Base-by-base conservation (phyloP, 2,113 vertebrate genomes). In the Xiphophorus maculatus region DNA sequence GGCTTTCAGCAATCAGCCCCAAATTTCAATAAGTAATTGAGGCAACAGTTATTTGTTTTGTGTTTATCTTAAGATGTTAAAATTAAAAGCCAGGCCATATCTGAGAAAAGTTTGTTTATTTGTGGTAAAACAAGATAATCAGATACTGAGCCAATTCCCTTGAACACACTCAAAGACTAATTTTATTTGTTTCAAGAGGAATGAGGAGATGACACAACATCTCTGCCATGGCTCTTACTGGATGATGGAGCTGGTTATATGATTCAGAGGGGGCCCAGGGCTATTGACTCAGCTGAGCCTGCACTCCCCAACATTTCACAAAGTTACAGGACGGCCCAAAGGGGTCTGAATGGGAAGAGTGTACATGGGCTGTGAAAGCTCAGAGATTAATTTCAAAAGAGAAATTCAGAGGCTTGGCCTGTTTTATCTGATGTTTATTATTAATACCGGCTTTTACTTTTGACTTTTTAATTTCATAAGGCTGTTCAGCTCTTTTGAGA, bases 211-310 rank as follows among this genome's bases (percentile, higher is more conserved):
- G 80, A 86, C 90, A 79, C 76, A 88, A 89, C 89, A 87, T 78
- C 1, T 67, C 42, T 86, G 79, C 77, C 66, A 7, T 73, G 81
- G 77, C 63, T 77, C 66, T 84, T 88, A 82, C 86, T n/a, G n/a
- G 42, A 88, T 84, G 66, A 88, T n/a, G 15, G 54, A 72, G 74
- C 64, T 88, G 88, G 92, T 89, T 88, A 73, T 71, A 60, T 0
- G 79, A 61, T 68, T 72, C 1, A 44, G n/a, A 85, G 78, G 25
- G 76, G 73, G 80, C 85, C 73, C 62, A 35, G 76, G 71, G 79
- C 63, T 93, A 81, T 92, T 90, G 87, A 89, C 72, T 92, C 84
- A 93, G 84, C 89, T 89, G 83, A 89, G 80, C 29, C 61, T 6
- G 58, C 66, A 84, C 66, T 85, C 69, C 73, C n/a, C 74, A 60